A percentile compares a stretch with the other conserved stretches of the same genome.
Conservation (phyloP, 2,888 invertebrate species). For the Cerastis leucographa region DNA sequence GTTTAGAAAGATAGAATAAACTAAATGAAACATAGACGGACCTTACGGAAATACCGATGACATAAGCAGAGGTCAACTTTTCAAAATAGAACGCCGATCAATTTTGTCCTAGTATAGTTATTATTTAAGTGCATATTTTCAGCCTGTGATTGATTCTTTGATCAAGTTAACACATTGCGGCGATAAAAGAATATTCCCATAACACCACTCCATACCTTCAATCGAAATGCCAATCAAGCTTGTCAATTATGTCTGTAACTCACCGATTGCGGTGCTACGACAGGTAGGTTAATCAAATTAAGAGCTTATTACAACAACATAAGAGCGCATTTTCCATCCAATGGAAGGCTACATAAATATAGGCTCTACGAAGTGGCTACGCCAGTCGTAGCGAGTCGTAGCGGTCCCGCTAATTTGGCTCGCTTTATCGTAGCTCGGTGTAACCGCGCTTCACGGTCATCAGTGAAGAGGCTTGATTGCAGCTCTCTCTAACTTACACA, state of each 20-base stretch:
- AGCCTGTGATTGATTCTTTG: conserved; percentile 18
- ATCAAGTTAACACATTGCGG: conserved; percentile 27
- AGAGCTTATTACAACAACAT: conserved; percentile 58
- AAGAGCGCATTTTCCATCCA: conserved; percentile 65
- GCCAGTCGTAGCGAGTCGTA: conserved; percentile 68
- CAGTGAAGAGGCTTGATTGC: conserved; percentile 83
- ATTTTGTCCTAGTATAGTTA: not conserved
- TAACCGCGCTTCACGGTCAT: conserved; percentile 83
- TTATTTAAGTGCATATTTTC: not conserved
- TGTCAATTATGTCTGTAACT: conserved; percentile 71
- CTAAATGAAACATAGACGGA: not conserved
- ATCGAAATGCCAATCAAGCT: conserved; percentile 71
- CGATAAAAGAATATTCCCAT: conserved; percentile 44
- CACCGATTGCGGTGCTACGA: conserved; percentile 38
- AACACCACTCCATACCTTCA: conserved; percentile 59
- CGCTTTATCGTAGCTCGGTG: conserved; percentile 74
- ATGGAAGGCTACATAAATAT: conserved; percentile 40
- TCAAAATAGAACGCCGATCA: conserved; percentile 12
- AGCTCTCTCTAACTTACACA: conserved; percentile 72
- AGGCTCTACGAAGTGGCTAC: conserved; percentile 67
- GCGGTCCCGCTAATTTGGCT: conserved; percentile 74
- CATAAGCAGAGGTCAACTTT: conserved; percentile 23
- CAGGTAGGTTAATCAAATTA: conserved; percentile 60
- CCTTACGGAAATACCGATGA: conserved; percentile 33
- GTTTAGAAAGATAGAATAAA: not conserved